phyloP scores from a whole-genome alignment of 1,140 invertebrate genomes.

The Brachionus paranguensis region DNA sequence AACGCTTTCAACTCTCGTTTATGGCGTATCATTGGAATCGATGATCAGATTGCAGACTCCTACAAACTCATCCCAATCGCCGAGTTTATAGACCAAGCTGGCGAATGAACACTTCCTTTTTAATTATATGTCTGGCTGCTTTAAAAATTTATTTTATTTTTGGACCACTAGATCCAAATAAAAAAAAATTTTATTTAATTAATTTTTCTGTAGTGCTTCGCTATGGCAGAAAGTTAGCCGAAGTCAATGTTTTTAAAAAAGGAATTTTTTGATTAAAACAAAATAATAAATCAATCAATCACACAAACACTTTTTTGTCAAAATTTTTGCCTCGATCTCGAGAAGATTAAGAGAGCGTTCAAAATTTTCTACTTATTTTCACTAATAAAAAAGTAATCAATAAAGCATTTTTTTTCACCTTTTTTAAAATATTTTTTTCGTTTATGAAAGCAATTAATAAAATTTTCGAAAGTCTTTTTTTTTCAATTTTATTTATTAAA shows the following conservation, averaged over 20 bases:
- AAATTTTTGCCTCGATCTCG: not conserved
- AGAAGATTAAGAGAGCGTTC: not conserved
- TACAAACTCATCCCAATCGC: too few species aligned
- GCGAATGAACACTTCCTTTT: too few species aligned
- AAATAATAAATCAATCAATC: not conserved
- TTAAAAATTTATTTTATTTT: too few species aligned
- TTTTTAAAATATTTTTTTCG: not conserved
- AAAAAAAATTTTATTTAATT: too few species aligned
- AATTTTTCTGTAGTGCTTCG: too few species aligned
- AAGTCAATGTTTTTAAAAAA: not conserved
- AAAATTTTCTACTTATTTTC: constrained; percentile 3
- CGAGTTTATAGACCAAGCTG: too few species aligned
- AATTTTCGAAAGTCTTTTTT: not conserved
- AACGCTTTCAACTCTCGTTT: too few species aligned
- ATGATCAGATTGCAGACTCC: too few species aligned
- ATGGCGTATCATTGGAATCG: too few species aligned
- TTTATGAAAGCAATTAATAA: not conserved
- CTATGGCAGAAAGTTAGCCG: too few species aligned
- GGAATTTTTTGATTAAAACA: not conserved
- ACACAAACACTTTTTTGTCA: not conserved
- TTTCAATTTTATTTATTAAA: not conserved
- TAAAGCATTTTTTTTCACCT: not conserved
- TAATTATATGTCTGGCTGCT: too few species aligned
- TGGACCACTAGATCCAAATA: too few species aligned
- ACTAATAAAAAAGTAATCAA: not conserved